Percentiles rank a stretch among this genome's conserved stretches.
phyloP scores from a whole-genome alignment of 2,888 invertebrate genomes.

The Polydrusus pterygomalis region DNA sequence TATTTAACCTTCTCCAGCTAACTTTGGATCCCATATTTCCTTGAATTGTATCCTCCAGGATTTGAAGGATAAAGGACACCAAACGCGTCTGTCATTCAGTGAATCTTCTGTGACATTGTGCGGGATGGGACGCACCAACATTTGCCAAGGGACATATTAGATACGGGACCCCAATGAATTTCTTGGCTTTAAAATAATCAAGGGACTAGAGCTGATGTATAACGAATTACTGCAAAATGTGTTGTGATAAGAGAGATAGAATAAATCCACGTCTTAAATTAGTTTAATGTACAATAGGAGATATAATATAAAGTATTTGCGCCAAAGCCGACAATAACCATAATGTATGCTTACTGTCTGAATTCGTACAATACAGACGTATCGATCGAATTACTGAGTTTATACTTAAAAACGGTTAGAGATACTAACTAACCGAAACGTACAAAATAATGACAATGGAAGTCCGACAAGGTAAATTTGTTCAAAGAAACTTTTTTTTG shows the following conservation, averaged over 20 bases:
- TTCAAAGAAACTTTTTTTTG: too few relatives aligned
- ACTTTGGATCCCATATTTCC: background rate
- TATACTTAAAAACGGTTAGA: too few relatives aligned
- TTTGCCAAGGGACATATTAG: slow-evolving; percentile 25
- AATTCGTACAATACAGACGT: too few relatives aligned
- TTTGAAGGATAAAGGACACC: slow-evolving; percentile 27
- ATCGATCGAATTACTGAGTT: too few relatives aligned
- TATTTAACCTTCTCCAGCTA: background rate
- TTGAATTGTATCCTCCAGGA: slow-evolving; percentile 14
- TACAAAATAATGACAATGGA: too few relatives aligned
- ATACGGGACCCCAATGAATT: slow-evolving; percentile 10
- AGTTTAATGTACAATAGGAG: background rate
- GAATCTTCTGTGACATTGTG: slow-evolving; percentile 22
- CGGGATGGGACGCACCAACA: slow-evolving; percentile 17
- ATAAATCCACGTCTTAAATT: background rate
- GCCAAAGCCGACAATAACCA: too few relatives aligned
- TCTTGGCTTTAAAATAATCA: slow-evolving; percentile 11
- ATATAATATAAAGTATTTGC: too few relatives aligned
- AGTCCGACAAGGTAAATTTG: too few relatives aligned
- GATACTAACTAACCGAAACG: too few relatives aligned
- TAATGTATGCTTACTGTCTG: too few relatives aligned
- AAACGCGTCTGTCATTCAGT: slow-evolving; percentile 13
- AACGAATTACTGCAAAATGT: background rate
- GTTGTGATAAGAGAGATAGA: background rate
- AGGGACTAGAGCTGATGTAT: slow-evolving; percentile 10